Evolutionary conservation across 2,888 invertebrate genomes (phyloP).

Genomic region (Rotaria socialis): DNA sequence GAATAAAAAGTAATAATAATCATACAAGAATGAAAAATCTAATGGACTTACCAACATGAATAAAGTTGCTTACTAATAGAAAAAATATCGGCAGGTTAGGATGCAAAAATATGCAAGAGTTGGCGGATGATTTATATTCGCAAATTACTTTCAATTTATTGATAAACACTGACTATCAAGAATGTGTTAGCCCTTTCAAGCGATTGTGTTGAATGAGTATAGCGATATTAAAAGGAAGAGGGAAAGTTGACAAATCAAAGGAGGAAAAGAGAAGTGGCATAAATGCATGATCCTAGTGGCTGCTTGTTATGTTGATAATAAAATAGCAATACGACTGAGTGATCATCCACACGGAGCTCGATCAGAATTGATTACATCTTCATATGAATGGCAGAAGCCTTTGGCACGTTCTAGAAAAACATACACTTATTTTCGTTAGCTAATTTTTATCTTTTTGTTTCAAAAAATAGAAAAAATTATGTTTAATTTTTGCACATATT

Average conservation of each 20-base stretch:
- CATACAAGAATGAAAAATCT: not conserved
- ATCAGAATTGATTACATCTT: not conserved
- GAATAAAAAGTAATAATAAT: not conserved
- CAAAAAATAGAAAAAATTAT: too few relatives aligned
- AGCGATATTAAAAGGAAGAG: not conserved
- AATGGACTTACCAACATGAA: not conserved
- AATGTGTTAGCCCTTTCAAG: not conserved
- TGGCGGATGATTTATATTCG: not conserved
- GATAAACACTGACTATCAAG: not conserved
- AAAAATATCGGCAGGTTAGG: not conserved
- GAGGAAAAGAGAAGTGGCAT: not conserved
- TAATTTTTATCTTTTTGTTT: not conserved
- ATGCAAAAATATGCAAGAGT: not conserved
- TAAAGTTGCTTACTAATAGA: not conserved
- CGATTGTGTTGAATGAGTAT: not conserved
- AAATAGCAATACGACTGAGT: not conserved
- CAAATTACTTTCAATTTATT: not conserved
- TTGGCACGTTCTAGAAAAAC: slow-evolving; percentile 11
- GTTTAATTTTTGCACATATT: too few relatives aligned
- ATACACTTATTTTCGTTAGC: not conserved
- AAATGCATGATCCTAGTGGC: not conserved
- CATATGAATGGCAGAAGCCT: slow-evolving; percentile 21
- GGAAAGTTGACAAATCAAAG: not conserved
- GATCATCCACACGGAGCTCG: not conserved
- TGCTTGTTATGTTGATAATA: not conserved